These are phyloP conservation scores for Pedetes capensis DNA, from an alignment of 2,113 vertebrate species.

Conservation along the genomic window DNA sequence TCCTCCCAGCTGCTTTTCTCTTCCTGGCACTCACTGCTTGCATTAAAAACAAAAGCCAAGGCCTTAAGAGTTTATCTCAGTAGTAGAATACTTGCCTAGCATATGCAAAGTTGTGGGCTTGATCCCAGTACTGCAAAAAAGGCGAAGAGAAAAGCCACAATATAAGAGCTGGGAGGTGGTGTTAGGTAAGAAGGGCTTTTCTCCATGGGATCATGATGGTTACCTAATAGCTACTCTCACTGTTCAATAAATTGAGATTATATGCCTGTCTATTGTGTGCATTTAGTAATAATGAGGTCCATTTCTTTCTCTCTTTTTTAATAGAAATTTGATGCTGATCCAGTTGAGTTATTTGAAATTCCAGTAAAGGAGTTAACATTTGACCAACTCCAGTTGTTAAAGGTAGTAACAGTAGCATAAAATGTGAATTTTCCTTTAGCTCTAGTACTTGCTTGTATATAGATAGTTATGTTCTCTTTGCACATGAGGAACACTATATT, in stretches of 20 bases:
- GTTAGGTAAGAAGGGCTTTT: not conserved
- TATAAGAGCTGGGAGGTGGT: not conserved
- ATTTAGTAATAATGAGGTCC: conserved; percentile 12
- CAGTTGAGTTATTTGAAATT: conserved; percentile 94
- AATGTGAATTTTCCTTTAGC: not conserved
- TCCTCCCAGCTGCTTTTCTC: not conserved
- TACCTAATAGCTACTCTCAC: not conserved
- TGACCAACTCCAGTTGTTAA: conserved; percentile 96
- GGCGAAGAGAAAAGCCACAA: not conserved
- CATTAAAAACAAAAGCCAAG: not conserved
- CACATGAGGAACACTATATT: not conserved
- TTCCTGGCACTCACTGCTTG: not conserved
- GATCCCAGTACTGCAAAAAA: not conserved
- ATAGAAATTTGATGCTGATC: conserved; percentile 92
- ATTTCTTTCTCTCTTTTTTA: conserved; percentile 29
- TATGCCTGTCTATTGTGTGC: not conserved
- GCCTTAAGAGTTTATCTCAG: not conserved
- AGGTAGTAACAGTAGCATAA: conserved; percentile 84
- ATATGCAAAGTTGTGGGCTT: not conserved
- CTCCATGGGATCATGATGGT: not conserved
- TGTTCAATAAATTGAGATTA: not conserved
- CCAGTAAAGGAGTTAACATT: conserved; percentile 97
- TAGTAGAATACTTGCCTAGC: not conserved
- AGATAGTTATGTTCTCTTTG: not conserved
- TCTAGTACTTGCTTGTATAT: not conserved